Base-by-base conservation (phyloP, 2,888 invertebrate genomes). In the Acleris literana region DNA sequence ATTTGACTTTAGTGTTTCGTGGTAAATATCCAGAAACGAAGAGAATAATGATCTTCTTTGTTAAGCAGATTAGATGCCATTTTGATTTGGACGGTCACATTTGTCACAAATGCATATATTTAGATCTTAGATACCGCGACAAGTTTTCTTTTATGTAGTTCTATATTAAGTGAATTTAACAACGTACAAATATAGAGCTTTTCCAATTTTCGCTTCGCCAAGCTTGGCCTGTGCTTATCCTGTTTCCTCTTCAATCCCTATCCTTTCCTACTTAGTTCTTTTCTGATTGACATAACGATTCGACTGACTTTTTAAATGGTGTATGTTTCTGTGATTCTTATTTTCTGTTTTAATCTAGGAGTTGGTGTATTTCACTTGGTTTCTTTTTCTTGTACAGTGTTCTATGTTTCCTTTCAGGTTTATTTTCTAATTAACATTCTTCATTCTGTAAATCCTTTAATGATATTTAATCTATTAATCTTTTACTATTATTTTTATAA, bases 141-240 rank as follows among this genome's bases (percentile, higher is more conserved):
- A 1, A 39, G 33, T 39, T 39, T 39, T 1, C 3, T 39, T 13
- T 39, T 11, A n/a, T n/a, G n/a, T n/a, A 39, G 39, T 13, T 33
- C 3, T 33, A 13, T 13, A 33, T 13, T 39, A 2, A 13, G 39
- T 39, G 33, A 39, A 39, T 39, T 33, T 11, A 13, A 33, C 13
- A 25, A 49, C 25, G 48, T 62, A 63, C 60, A 65, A 17, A 65
- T 63, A 61, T 58, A 39, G 49, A 72, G 83, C 81, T 77, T 77
- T 76, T 77, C 72, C 80, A 76, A 76, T 78, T 78, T 77, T 74
- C 68, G 74, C 76, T 74, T 72, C 63, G 72, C 71, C 63, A 73
- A 59, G 62, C 64, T 66, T 59, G 60, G 68, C 69, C 63, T 70
- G 65, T 70, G 72, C 71, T 74, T 64, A 70, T 71, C 70, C 64